Conservation (phyloP, 2,888 invertebrate genomes). For the Acholoe squamosa region DNA sequence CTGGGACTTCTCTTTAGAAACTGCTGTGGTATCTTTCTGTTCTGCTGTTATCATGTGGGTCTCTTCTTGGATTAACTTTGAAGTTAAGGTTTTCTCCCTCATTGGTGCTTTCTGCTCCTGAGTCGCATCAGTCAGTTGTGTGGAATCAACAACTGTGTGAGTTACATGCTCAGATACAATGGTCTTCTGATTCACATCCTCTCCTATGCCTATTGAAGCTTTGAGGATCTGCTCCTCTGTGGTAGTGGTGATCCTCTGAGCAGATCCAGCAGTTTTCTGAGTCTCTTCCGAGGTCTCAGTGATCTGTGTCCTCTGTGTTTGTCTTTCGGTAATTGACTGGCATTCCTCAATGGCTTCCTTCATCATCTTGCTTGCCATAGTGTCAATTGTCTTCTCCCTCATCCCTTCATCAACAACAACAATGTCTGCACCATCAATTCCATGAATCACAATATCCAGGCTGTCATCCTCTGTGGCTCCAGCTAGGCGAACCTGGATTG, state of each 20-base stretch:
- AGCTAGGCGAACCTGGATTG: constrained; percentile 63
- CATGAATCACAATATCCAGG: constrained; percentile 56
- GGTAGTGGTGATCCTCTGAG: too few relatives aligned
- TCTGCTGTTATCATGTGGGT: not conserved
- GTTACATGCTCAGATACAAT: not conserved
- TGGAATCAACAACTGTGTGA: too few relatives aligned
- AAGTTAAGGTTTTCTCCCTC: too few relatives aligned
- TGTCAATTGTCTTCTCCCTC: not conserved
- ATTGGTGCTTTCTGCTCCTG: too few relatives aligned
- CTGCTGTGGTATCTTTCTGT: not conserved
- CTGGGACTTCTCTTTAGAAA: not conserved
- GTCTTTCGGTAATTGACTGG: too few relatives aligned
- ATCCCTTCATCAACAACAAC: not conserved
- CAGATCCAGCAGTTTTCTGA: too few relatives aligned
- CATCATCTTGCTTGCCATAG: not conserved
- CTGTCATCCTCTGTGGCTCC: constrained; percentile 69
- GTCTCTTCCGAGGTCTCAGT: too few relatives aligned
- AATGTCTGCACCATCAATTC: not conserved
- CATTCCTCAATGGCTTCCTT: too few relatives aligned
- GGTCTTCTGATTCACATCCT: not conserved
- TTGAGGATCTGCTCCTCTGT: not conserved
- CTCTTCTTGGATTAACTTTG: not conserved
- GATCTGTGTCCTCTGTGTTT: too few relatives aligned
- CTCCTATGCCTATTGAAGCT: not conserved
- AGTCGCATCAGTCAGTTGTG: too few relatives aligned